Conservation (phyloP, 2,113 vertebrate species). For the Cebus imitator region DNA sequence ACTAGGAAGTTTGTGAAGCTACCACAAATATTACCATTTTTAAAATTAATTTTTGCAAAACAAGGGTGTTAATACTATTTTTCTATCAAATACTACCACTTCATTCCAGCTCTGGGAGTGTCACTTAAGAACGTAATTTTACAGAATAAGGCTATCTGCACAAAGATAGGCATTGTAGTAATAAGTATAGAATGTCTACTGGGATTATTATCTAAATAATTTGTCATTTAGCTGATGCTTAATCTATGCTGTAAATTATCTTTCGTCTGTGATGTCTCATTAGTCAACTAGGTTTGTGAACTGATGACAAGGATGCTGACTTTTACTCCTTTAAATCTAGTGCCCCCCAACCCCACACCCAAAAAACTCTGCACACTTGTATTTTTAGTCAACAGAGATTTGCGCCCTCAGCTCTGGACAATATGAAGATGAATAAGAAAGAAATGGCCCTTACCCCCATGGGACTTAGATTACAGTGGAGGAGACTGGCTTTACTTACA, state of each 20-base stretch:
- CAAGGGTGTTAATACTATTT: neutral
- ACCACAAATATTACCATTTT: neutral
- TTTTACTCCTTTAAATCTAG: neutral
- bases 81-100: neutral
- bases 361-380: neutral
- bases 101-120: neutral
- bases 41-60: neutral
- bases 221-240: rapidly evolving
- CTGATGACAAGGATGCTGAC: neutral
- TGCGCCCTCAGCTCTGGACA: neutral
- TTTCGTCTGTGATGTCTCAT: neutral
- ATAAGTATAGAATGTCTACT: neutral
- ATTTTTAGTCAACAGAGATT: neutral
- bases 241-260: neutral
- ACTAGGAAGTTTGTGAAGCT: neutral
- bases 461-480: neutral
- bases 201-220: neutral
- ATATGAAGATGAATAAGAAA: rapidly evolving
- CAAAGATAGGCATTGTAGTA: neutral
- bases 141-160: rapidly evolving
- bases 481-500: neutral
- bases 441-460: rapidly evolving
- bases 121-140: neutral
- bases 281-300: neutral
- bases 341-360: rapidly evolving